These are phyloP conservation scores for Channallabes apus DNA, from an alignment of 2,797 vertebrate genomes.

Conservation along the genomic window DNA sequence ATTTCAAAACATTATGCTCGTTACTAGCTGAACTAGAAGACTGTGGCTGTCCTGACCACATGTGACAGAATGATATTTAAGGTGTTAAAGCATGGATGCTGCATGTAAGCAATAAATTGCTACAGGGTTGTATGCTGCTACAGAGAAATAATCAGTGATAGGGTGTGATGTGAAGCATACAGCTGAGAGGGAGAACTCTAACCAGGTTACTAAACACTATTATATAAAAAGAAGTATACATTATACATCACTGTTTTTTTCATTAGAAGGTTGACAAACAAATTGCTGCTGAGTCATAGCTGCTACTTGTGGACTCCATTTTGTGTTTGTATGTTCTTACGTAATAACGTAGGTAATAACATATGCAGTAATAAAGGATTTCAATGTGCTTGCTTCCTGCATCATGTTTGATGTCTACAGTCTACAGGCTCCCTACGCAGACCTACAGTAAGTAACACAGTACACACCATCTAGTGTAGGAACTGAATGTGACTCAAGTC, in stretches of 20 bases:
- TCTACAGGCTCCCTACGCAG: neutral
- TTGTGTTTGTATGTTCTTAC: neutral
- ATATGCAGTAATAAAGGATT: neutral
- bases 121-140: no score
- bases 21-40: neutral
- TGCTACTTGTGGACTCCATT: neutral
- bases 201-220: neutral
- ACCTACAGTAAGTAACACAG: neutral
- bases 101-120: neutral
- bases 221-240: neutral
- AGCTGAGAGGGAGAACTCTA: neutral
- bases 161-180: neutral
- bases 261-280: neutral
- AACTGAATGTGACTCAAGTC: neutral
- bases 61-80: neutral
- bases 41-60: neutral
- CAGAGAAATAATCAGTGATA: neutral
- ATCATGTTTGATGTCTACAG: neutral
- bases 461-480: constrained; percentile 33
- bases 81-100: neutral
- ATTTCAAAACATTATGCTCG: neutral
- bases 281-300: constrained; percentile 9
- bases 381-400: neutral
- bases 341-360: neutral
- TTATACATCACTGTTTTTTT: neutral